These are phyloP conservation scores for Otus sunia DNA, from an alignment of 2,113 vertebrate genomes.

Conservation along the genomic window DNA sequence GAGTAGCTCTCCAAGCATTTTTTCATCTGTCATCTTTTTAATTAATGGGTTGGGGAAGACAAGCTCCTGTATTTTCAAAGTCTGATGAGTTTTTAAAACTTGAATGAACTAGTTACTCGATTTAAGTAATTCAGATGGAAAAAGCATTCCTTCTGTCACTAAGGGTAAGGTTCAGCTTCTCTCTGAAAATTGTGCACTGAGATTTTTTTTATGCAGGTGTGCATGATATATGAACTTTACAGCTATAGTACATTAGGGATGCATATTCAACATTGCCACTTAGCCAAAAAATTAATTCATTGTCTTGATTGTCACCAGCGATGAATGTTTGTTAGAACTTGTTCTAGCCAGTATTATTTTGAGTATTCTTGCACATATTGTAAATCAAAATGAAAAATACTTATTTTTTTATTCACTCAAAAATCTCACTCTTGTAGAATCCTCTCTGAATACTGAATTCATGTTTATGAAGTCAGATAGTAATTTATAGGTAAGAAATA, in stretches of 20 bases:
- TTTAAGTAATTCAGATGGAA: neutral
- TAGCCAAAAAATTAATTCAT: neutral
- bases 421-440: neutral
- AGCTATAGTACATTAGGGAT: neutral
- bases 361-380: neutral
- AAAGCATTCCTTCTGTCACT: conserved; percentile 11
- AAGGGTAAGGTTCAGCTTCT: neutral
- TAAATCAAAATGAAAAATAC: neutral
- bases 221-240: neutral
- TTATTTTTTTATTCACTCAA: neutral
- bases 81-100: neutral
- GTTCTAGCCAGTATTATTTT: neutral
- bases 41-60: neutral
- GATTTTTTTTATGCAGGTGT: neutral
- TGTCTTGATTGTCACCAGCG: neutral
- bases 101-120: neutral
- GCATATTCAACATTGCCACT: neutral
- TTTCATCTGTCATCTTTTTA: fast-evolving
- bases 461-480: neutral
- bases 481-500: neutral
- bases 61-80: neutral
- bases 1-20: neutral
- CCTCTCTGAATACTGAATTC: neutral
- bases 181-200: neutral
- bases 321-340: neutral